These are phyloP conservation scores for Apodemia duryi DNA, from an alignment of 2,888 invertebrate species.

Conservation along the genomic window DNA sequence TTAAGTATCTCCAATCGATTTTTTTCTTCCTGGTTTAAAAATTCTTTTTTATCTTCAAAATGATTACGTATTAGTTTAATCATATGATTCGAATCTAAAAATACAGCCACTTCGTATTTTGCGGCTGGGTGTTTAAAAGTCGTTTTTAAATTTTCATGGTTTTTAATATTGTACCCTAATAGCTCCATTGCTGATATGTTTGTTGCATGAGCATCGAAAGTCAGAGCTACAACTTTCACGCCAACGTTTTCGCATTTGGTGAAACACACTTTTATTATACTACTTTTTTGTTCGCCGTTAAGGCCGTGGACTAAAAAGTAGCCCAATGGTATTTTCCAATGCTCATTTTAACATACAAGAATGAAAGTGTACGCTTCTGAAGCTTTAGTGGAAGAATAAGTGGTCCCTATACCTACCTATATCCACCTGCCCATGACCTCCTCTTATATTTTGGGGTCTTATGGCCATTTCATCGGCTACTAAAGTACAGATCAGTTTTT, in stretches of 20 bases:
- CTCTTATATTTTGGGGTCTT: conserved; percentile 16
- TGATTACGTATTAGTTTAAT: conserved; percentile 32
- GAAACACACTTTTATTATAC: conserved; percentile 26
- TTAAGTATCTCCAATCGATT: conserved; percentile 24
- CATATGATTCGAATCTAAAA: conserved; percentile 30
- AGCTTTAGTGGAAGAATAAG: conserved; percentile 5
- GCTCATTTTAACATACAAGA: conserved; percentile 26
- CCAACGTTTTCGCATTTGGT: conserved; percentile 33
- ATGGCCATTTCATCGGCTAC: conserved; percentile 21
- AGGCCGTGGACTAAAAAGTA: conserved; percentile 39
- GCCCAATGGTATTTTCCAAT: conserved; percentile 39
- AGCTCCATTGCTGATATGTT: conserved; percentile 28
- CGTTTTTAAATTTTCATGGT: conserved; percentile 21
- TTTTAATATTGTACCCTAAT: conserved; percentile 28
- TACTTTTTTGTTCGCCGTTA: conserved; percentile 30
- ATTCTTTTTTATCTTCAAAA: conserved; percentile 24
- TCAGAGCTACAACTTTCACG: conserved; percentile 30
- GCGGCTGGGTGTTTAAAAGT: conserved; percentile 30
- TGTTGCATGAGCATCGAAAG: conserved; percentile 31
- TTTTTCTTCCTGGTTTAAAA: background rate
- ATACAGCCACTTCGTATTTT: conserved; percentile 28
- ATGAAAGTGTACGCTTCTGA: conserved; percentile 29
- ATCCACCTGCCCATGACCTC: conserved; percentile 13
- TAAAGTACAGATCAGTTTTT: conserved; percentile 20
- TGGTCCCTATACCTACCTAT: conserved; percentile 16